Evolutionary conservation across 2,797 vertebrate genomes (phyloP).

Genomic region (Eremophila alpestris): DNA sequence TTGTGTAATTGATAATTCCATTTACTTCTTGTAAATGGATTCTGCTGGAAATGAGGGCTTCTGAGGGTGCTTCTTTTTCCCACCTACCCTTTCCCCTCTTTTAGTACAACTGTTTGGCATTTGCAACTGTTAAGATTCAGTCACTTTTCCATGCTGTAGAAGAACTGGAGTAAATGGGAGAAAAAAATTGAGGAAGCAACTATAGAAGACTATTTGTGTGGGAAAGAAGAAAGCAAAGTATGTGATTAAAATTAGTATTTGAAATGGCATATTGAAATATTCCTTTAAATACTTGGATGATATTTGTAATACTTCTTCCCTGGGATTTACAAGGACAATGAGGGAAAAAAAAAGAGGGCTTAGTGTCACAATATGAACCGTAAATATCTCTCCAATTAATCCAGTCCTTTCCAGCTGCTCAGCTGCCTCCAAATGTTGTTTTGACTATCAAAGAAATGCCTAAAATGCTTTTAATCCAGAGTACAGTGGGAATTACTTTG

Average conservation of each 20-base stretch:
- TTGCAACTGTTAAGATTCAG: slow-evolving; percentile 20
- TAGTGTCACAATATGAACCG: neutral
- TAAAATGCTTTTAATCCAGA: slow-evolving; percentile 9
- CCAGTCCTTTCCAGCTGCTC: slow-evolving; percentile 26
- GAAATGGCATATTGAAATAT: neutral
- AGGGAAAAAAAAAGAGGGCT: neutral
- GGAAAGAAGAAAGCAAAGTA: neutral
- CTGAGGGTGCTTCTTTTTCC: neutral
- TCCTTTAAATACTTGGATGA: neutral
- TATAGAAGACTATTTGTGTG: neutral
- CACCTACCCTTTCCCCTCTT: neutral
- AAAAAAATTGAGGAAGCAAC: neutral
- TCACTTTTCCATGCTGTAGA: neutral
- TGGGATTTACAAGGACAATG: neutral
- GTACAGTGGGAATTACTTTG: neutral
- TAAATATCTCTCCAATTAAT: slow-evolving; percentile 31
- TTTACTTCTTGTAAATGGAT: slow-evolving; percentile 54
- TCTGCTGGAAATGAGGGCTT: slow-evolving; percentile 52
- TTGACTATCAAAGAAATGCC: slow-evolving; percentile 18
- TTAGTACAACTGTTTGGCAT: slow-evolving; percentile 1
- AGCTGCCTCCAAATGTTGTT: slow-evolving; percentile 20
- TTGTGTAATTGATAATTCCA: slow-evolving; percentile 49
- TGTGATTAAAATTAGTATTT: neutral
- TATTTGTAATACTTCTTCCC: neutral
- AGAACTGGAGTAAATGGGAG: neutral